Percentiles rank a stretch among this genome's conserved stretches.
Evolutionary conservation across 2,888 invertebrate species (phyloP).

Genomic region (Cantharis rustica): DNA sequence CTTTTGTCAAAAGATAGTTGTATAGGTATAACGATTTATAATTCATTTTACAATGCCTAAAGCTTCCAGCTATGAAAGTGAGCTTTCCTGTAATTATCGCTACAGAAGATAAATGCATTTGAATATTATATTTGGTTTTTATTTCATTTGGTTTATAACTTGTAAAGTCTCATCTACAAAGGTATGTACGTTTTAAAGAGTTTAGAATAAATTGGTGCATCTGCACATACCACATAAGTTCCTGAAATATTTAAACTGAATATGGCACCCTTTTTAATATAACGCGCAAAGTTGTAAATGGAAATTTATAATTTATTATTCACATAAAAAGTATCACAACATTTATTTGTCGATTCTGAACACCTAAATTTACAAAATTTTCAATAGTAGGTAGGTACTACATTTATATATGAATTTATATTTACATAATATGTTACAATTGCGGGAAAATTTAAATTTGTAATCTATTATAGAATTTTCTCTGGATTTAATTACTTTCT

Average conservation of each 20-base stretch:
- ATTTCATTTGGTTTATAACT: conserved; percentile 16
- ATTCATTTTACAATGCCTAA: neutral
- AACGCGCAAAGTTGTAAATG: neutral
- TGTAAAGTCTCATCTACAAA: conserved; percentile 7
- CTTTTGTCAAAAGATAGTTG: conserved; percentile 14
- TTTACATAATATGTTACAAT: neutral
- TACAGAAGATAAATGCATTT: conserved; percentile 20
- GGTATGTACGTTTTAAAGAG: conserved; percentile 14
- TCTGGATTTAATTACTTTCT: neutral
- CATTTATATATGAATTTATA: neutral
- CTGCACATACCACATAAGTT: conserved; percentile 1
- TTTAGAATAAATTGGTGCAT: conserved; percentile 7
- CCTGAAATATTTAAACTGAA: neutral
- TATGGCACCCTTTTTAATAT: neutral
- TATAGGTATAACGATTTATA: conserved; percentile 13
- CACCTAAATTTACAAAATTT: neutral
- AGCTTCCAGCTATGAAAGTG: neutral
- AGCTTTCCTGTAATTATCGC: conserved; percentile 13
- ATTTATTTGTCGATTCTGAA: neutral
- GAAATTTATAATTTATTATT: conserved; percentile 1
- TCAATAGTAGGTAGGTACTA: neutral
- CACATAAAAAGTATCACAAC: neutral
- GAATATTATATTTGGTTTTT: conserved; percentile 16
- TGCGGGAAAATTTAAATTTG: neutral
- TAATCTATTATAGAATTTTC: neutral